Evolutionary conservation across 1,140 invertebrate genomes (phyloP).

Genomic region (Wasmannia auropunctata): DNA sequence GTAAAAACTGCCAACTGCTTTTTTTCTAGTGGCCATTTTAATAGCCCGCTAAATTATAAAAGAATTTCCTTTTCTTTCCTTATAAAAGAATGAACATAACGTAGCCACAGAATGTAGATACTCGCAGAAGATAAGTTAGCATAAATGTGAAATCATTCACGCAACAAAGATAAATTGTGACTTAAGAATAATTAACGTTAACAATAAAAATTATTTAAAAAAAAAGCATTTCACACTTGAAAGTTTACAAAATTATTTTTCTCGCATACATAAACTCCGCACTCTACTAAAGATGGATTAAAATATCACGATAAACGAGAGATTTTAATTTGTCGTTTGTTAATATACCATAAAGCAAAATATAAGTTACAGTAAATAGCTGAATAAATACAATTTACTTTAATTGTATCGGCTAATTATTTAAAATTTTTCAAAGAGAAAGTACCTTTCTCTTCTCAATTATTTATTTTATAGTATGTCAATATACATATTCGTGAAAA

Average conservation of each 20-base stretch:
- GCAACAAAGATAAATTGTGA: neutral
- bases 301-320: neutral
- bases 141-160: neutral
- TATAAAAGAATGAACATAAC: slow-evolving; percentile 3
- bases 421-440: no score
- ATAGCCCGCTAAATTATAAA: slow-evolving; percentile 34
- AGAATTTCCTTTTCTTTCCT: no score
- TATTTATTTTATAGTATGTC: neutral
- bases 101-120: neutral
- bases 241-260: neutral
- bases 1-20: neutral
- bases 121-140: neutral
- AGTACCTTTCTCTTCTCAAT: neutral
- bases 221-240: neutral
- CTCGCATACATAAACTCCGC: no score
- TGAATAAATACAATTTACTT: neutral
- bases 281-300: neutral
- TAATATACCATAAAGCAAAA: neutral
- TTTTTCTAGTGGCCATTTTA: slow-evolving; percentile 11
- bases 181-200: neutral
- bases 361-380: neutral
- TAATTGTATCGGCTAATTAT: neutral
- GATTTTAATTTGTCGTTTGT: neutral
- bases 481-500: neutral
- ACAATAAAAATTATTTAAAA: slow-evolving; percentile 20